Percentiles rank a stretch among this genome's conserved stretches.
Evolutionary conservation across 2,797 vertebrate species (phyloP).

Genomic region (Hapalemur alaotrensis): DNA sequence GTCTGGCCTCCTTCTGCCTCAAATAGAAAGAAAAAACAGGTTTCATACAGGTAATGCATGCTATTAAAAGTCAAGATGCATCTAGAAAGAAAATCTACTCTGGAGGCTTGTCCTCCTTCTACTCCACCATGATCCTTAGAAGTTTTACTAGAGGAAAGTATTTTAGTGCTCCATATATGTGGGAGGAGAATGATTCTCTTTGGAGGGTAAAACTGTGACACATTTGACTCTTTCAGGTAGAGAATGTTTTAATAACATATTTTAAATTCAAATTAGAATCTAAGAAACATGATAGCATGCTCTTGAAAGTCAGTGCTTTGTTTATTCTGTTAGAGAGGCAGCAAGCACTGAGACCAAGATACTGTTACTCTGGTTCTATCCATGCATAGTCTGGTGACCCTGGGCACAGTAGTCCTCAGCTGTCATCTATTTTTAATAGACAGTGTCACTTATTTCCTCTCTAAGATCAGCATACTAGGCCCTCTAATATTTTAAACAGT

Average conservation of each 20-base stretch:
- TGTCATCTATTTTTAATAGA: neutral
- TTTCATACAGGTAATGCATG: neutral
- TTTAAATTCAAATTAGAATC: neutral
- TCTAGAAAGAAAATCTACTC: neutral
- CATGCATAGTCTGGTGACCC: neutral
- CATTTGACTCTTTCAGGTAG: neutral
- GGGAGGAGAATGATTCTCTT: neutral
- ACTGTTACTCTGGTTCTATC: neutral
- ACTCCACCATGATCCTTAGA: neutral
- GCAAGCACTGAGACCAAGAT: neutral
- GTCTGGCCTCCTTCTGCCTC: neutral
- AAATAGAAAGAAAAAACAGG: neutral
- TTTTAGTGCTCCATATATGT: neutral
- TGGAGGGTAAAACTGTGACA: neutral
- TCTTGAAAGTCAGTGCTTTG: neutral
- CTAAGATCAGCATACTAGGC: neutral
- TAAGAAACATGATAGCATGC: neutral
- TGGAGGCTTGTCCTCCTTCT: neutral
- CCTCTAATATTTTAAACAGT: neutral
- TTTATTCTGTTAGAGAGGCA: neutral
- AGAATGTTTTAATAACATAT: neutral
- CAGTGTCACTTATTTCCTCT: neutral
- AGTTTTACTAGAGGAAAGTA: neutral
- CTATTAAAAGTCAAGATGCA: neutral
- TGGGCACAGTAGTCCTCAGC: neutral